Conservation (phyloP, 2,888 invertebrate genomes). For the Chrysina gloriosa region DNA sequence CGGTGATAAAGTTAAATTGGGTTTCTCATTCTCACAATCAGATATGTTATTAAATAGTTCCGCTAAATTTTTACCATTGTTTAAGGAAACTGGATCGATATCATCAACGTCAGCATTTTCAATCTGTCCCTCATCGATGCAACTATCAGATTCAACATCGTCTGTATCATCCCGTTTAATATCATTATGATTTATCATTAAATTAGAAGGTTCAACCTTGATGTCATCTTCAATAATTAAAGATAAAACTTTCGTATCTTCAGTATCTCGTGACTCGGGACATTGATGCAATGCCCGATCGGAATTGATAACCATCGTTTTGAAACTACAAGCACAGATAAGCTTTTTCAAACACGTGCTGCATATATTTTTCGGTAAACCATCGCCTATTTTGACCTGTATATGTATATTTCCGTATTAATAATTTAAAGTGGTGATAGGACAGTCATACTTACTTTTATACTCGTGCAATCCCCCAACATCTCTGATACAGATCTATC, state of each 20-base stretch:
- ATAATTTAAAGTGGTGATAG: not conserved
- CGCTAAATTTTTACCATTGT: too few relatives aligned
- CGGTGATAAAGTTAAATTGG: too few relatives aligned
- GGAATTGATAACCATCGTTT: not conserved
- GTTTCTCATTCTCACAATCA: too few relatives aligned
- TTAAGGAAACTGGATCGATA: too few relatives aligned
- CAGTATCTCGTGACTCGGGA: not conserved
- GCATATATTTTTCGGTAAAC: conserved; percentile 14
- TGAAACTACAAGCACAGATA: not conserved
- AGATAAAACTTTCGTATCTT: not conserved
- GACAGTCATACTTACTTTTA: conserved; percentile 1
- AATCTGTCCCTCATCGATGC: too few relatives aligned
- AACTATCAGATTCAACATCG: too few relatives aligned
- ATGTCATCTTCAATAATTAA: not conserved
- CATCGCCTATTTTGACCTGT: conserved; percentile 1
- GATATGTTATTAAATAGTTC: too few relatives aligned
- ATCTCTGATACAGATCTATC: not conserved
- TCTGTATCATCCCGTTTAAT: too few relatives aligned
- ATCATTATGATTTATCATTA: too few relatives aligned
- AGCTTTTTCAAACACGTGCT: conserved; percentile 7
- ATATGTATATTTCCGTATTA: not conserved
- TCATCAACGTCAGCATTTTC: too few relatives aligned
- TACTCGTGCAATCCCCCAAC: not conserved
- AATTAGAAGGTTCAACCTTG: too few relatives aligned
- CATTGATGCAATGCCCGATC: not conserved